phyloP scores from a whole-genome alignment of 2,888 invertebrate genomes.

The Lottia scabra region DNA sequence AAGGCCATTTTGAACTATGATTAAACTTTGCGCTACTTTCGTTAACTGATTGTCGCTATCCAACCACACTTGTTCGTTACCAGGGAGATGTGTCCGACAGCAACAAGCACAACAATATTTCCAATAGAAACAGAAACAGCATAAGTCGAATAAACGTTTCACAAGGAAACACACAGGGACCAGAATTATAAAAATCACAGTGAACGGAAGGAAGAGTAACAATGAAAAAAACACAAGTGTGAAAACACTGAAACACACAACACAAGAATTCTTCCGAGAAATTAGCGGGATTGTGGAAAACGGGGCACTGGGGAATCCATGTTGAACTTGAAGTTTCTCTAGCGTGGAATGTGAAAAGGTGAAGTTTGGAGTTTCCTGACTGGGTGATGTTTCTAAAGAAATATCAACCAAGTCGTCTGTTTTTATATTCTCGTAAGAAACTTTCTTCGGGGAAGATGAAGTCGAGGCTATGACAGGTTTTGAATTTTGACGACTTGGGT shows the following conservation, averaged over 20 bases:
- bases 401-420: conserved; percentile 16
- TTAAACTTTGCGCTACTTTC: conserved; percentile 71
- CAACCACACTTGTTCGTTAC: conserved; percentile 71
- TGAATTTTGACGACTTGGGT: conserved; percentile 1
- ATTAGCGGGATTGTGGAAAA: conserved; percentile 68
- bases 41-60: conserved; percentile 61
- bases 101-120: conserved; percentile 56
- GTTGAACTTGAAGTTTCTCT: conserved; percentile 44
- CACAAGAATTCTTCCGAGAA: conserved; percentile 67
- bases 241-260: conserved; percentile 46
- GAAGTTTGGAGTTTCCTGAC: conserved; percentile 1
- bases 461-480: conserved; percentile 8
- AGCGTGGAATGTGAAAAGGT: conserved; percentile 25
- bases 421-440: conserved; percentile 7
- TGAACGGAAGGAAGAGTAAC: conserved; percentile 70
- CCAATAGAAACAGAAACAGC: conserved; percentile 57
- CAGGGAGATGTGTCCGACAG: conserved; percentile 63
- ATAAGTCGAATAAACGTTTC: conserved; percentile 56
- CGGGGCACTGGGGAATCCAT: conserved; percentile 66
- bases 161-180: conserved; percentile 66
- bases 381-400: conserved; percentile 16
- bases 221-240: conserved; percentile 66
- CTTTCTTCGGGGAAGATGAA: conserved; percentile 9
- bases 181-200: conserved; percentile 66
- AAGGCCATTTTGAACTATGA: conserved; percentile 72